These are phyloP conservation scores for Drosophila bipectinata DNA, from an alignment of 1,140 invertebrate species.

Conservation along the genomic window DNA sequence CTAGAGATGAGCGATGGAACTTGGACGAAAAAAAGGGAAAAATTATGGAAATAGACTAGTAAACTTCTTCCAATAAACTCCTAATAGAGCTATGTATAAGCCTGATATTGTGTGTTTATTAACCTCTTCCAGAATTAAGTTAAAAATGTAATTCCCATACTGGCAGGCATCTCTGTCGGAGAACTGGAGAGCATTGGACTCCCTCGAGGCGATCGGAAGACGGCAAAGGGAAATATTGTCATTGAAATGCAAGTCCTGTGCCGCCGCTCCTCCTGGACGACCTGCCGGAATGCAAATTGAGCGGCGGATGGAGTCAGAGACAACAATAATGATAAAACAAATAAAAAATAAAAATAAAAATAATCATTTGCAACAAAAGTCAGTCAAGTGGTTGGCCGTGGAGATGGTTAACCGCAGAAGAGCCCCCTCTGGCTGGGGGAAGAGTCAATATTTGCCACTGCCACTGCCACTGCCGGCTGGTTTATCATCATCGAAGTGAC, in stretches of 20 bases:
- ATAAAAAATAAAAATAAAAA: constrained; percentile 47
- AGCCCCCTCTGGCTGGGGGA: constrained; percentile 35
- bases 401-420: constrained; percentile 45
- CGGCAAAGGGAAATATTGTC: constrained; percentile 65
- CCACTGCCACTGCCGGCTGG: constrained; percentile 31
- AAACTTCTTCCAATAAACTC: background rate
- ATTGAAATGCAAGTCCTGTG: constrained; percentile 77
- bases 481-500: constrained; percentile 43
- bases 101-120: constrained; percentile 1
- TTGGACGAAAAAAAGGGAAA: background rate
- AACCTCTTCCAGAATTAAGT: constrained; percentile 18
- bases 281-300: constrained; percentile 62
- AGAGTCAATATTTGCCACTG: constrained; percentile 70
- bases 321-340: constrained; percentile 53
- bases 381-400: constrained; percentile 66
- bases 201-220: constrained; percentile 46
- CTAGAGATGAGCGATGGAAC: constrained; percentile 17
- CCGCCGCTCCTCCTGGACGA: constrained; percentile 10
- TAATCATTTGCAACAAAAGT: constrained; percentile 79
- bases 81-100: background rate
- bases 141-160: constrained; percentile 34
- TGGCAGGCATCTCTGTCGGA: constrained; percentile 19
- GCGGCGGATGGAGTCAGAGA: background rate
- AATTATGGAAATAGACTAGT: background rate
- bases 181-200: constrained; percentile 60